A percentile compares a stretch with the other conserved stretches of the same genome.
Evolutionary conservation across 2,797 vertebrate genomes (phyloP).

Genomic region (Silurus lanzhouensis): DNA sequence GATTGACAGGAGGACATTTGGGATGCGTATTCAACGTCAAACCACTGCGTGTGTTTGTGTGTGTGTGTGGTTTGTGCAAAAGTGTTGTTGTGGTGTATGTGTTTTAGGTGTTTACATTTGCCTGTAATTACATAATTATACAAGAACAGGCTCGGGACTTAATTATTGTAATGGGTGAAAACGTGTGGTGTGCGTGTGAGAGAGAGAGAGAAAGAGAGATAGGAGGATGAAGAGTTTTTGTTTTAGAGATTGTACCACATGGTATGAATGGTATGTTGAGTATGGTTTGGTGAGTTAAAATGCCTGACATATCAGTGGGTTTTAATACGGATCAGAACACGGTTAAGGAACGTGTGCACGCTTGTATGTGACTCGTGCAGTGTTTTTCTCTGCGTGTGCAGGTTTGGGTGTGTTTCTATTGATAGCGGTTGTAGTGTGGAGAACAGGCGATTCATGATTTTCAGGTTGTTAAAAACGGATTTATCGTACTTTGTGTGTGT

Average conservation of each 20-base stretch:
- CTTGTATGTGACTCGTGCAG: background rate
- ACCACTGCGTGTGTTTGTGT: background rate
- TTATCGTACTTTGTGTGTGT: constrained; percentile 15
- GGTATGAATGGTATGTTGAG: constrained; percentile 43
- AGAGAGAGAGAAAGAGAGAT: background rate
- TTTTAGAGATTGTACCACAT: background rate
- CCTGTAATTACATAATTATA: constrained; percentile 25
- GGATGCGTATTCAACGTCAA: constrained; percentile 24
- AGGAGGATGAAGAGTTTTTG: background rate
- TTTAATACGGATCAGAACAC: constrained; percentile 24
- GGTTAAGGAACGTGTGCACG: constrained; percentile 22
- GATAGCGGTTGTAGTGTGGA: constrained; percentile 47
- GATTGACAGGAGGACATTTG: constrained; percentile 44
- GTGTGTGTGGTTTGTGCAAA: background rate
- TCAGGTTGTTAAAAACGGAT: constrained; percentile 50
- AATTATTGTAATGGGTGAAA: constrained; percentile 26
- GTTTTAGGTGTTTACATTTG: background rate
- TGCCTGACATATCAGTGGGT: background rate
- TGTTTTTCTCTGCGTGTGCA: background rate
- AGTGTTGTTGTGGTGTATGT: constrained; percentile 5
- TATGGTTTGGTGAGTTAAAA: constrained; percentile 15
- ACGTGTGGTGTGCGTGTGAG: background rate
- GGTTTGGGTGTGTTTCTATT: constrained; percentile 60
- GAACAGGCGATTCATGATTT: constrained; percentile 63
- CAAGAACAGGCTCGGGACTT: constrained; percentile 1